These are phyloP conservation scores for Hipposideros larvatus DNA, from an alignment of 2,797 vertebrate genomes.

Conservation along the genomic window DNA sequence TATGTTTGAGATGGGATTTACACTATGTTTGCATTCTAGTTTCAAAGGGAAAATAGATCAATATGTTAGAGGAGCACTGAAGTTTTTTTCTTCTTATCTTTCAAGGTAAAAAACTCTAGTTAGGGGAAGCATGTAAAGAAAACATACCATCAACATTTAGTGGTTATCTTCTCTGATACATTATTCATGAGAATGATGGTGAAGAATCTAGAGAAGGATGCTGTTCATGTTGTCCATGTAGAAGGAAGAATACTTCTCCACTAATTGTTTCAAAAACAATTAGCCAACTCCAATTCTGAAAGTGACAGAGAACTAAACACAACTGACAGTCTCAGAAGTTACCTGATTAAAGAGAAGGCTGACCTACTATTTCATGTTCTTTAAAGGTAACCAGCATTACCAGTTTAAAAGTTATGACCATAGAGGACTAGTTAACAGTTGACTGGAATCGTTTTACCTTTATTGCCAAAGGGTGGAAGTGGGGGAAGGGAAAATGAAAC, in stretches of 20 bases:
- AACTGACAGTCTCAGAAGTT: not conserved
- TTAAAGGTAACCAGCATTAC: not conserved
- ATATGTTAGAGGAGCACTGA: not conserved
- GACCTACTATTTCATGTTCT: not conserved
- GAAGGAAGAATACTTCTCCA: not conserved
- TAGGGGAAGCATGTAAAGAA: not conserved
- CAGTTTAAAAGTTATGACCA: not conserved
- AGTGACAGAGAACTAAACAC: not conserved
- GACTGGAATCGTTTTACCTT: not conserved
- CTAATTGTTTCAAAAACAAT: not conserved
- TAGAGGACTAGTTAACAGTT: not conserved
- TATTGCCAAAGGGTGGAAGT: not conserved
- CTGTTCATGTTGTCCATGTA: not conserved
- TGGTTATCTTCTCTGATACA: not conserved
- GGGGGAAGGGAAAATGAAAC: not conserved
- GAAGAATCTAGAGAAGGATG: not conserved
- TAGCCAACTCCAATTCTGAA: not conserved
- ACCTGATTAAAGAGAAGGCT: not conserved
- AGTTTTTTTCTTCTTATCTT: not conserved
- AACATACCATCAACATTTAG: not conserved
- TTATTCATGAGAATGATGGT: not conserved
- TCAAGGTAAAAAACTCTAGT: not conserved
- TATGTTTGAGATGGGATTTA: constrained; percentile 51
- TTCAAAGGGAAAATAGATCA: constrained; percentile 42
- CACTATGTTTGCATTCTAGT: constrained; percentile 48